phyloP scores from a whole-genome alignment of 2,113 vertebrate species.

The Empidonax alnorum region DNA sequence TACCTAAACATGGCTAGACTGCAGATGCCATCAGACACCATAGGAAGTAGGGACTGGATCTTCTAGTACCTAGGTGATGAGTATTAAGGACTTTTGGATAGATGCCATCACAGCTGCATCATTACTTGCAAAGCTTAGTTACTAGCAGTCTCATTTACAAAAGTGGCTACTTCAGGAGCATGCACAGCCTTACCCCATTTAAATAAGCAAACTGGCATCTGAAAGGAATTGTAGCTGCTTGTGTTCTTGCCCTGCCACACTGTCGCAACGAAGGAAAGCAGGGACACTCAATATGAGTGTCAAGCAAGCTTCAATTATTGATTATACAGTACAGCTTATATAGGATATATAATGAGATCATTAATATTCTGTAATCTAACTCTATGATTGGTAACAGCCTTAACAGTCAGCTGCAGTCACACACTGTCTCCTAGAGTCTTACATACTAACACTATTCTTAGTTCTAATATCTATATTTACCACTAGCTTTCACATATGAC shows the following conservation, averaged over 20 bases:
- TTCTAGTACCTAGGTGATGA: not conserved
- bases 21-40: fast-evolving
- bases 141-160: not conserved
- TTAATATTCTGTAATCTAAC: no score
- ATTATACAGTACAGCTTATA: no score
- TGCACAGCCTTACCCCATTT: not conserved
- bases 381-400: no score
- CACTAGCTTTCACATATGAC: no score
- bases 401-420: no score
- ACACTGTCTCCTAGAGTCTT: no score
- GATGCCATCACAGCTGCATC: not conserved
- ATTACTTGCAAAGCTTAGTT: not conserved
- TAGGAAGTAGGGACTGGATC: not conserved
- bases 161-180: not conserved
- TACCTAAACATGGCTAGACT: not conserved
- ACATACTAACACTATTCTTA: no score
- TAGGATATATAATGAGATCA: no score
- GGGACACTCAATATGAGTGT: no score
- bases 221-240: not conserved
- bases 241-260: not conserved
- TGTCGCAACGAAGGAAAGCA: no score
- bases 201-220: not conserved
- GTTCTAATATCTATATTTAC: no score
- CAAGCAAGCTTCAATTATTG: no score
- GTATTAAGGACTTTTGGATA: not conserved